A percentile compares a stretch with the other conserved stretches of the same genome.
Evolutionary conservation across 1,140 invertebrate species (phyloP).

Genomic region (Neodiprion virginianus): DNA sequence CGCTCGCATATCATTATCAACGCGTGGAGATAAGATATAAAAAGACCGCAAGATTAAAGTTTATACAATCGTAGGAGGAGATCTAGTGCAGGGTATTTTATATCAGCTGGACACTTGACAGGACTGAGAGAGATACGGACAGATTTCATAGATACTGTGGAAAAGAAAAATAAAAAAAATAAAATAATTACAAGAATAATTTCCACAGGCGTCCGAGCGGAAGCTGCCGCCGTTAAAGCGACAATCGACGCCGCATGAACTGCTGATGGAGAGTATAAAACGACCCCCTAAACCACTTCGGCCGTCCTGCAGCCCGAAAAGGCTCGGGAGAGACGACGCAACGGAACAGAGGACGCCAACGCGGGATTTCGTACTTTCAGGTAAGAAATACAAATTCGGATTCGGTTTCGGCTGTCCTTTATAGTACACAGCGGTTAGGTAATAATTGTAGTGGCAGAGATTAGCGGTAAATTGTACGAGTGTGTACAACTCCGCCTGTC

Average conservation of each 20-base stretch:
- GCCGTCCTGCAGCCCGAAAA: slow-evolving; percentile 51
- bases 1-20: not conserved
- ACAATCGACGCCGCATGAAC: slow-evolving; percentile 80
- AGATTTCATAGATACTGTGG: no score
- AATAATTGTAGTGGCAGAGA: no score
- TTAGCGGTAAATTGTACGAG: no score
- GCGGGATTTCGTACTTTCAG: not conserved
- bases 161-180: no score
- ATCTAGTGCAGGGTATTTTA: not conserved
- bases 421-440: no score
- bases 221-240: slow-evolving; percentile 77
- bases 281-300: slow-evolving; percentile 74
- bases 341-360: not conserved
- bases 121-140: no score
- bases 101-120: not conserved
- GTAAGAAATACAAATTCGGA: no score
- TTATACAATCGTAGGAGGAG: not conserved
- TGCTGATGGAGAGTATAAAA: slow-evolving; percentile 88
- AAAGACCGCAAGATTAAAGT: not conserved
- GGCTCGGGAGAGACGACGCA: no score
- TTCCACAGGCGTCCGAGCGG: slow-evolving; percentile 81
- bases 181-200: no score
- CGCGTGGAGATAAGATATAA: no score
- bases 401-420: no score
- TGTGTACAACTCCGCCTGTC: no score